Evolutionary conservation across 2,888 invertebrate genomes (phyloP).

Genomic region (Andrena bucephala): DNA sequence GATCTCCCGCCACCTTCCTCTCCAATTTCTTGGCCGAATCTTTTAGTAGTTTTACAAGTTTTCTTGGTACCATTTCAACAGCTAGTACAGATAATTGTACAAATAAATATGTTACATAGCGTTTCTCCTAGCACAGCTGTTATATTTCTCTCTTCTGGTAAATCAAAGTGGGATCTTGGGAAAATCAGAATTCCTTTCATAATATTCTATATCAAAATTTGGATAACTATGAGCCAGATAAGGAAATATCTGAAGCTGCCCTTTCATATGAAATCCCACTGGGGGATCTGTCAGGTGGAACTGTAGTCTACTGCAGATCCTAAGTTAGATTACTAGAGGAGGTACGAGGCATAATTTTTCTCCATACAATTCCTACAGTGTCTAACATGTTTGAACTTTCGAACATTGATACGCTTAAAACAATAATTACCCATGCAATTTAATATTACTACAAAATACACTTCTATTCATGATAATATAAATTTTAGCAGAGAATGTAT

Average conservation of each 20-base stretch:
- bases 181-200: not conserved
- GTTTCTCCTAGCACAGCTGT: not conserved
- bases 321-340: constrained; percentile 14
- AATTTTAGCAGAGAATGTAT: not conserved
- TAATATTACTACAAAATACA: not conserved
- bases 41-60: not conserved
- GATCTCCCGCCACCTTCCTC: not conserved
- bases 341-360: not conserved
- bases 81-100: no score
- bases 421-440: not conserved
- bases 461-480: not conserved
- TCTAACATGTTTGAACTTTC: not conserved
- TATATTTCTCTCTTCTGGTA: not conserved
- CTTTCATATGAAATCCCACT: constrained; percentile 3
- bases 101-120: no score
- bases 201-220: not conserved
- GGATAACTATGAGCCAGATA: not conserved
- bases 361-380: constrained; percentile 8
- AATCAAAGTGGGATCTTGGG: not conserved
- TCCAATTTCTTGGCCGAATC: not conserved
- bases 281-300: not conserved
- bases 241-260: constrained; percentile 10
- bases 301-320: constrained; percentile 14
- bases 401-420: not conserved
- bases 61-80: no score